Evolutionary conservation across 2,797 vertebrate genomes (phyloP).

Genomic region (Orestias chungarensis): DNA sequence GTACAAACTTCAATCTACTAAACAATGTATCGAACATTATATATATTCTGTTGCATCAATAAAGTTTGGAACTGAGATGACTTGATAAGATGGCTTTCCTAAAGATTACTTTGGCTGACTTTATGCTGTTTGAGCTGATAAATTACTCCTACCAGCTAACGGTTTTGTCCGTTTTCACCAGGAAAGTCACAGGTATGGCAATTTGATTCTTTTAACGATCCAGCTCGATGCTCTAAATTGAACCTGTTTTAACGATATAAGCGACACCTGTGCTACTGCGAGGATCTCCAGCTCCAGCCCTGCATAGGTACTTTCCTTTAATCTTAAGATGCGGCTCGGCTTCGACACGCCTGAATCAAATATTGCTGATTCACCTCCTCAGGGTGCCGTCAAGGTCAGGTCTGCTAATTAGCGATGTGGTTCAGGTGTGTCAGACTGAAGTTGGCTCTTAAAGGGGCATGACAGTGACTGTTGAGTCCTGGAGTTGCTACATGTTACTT

Average conservation of each 20-base stretch:
- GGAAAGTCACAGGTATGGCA: not conserved
- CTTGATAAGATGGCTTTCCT: too few species aligned
- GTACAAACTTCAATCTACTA: not conserved
- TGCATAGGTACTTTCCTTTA: not conserved
- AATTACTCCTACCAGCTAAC: not conserved
- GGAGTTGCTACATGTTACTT: not conserved
- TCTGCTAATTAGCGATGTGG: conserved; percentile 1
- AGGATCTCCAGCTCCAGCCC: not conserved
- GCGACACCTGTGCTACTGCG: not conserved
- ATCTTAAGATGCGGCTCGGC: not conserved
- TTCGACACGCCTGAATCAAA: conserved; percentile 1
- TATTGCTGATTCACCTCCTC: not conserved
- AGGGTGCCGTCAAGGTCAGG: not conserved
- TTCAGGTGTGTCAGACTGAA: not conserved
- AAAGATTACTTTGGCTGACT: not conserved
- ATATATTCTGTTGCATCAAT: not conserved
- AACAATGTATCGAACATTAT: not conserved
- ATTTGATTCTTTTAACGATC: not conserved
- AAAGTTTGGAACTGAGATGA: too few species aligned
- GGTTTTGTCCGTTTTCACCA: not conserved
- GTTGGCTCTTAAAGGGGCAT: not conserved
- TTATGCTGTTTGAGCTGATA: not conserved
- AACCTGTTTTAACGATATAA: not conserved
- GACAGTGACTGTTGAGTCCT: not conserved
- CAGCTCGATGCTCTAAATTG: not conserved